A percentile compares a stretch with the other conserved stretches of the same genome.
These are phyloP conservation scores for Thalassoma bifasciatum DNA, from an alignment of 2,113 vertebrate species.

Conservation along the genomic window DNA sequence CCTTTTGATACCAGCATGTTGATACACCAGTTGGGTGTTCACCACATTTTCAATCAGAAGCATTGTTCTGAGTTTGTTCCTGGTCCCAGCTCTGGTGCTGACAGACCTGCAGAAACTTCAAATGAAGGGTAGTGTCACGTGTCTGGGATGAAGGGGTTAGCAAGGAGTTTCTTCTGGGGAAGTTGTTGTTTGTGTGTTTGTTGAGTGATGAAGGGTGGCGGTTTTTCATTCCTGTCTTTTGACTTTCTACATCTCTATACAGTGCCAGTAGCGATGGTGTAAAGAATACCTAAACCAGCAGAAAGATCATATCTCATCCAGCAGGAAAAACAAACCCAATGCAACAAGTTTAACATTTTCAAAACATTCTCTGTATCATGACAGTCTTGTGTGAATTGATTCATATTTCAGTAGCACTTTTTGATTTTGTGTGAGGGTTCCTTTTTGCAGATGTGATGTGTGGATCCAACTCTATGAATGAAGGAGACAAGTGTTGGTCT, in stretches of 20 bases:
- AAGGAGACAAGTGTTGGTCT: background rate
- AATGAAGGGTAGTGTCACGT: constrained; percentile 49
- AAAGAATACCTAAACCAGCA: constrained; percentile 40
- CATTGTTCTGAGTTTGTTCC: background rate
- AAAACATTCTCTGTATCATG: constrained; percentile 33
- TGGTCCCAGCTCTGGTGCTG: constrained; percentile 12
- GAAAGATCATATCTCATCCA: background rate
- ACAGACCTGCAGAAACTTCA: constrained; percentile 9
- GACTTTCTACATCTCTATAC: constrained; percentile 4
- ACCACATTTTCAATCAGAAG: constrained; percentile 15
- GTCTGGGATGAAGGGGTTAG: background rate
- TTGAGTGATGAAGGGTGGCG: constrained; percentile 16
- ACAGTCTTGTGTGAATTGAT: constrained; percentile 15
- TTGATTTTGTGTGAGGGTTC: constrained; percentile 24
- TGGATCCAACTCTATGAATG: constrained; percentile 8
- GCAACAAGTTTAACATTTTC: background rate
- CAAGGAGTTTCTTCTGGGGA: background rate
- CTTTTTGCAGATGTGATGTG: constrained; percentile 21
- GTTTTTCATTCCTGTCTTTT: constrained; percentile 59
- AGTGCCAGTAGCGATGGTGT: constrained; percentile 30
- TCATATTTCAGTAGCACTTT: constrained; percentile 40
- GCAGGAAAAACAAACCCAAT: constrained; percentile 1
- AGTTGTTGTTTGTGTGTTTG: background rate
- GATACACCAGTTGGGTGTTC: constrained; percentile 9
- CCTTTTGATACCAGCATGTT: background rate